Evolutionary conservation across 2,113 vertebrate genomes (phyloP), one percentile per base, ranked within the genome.

Genomic region (Microtus oregoni): DNA sequence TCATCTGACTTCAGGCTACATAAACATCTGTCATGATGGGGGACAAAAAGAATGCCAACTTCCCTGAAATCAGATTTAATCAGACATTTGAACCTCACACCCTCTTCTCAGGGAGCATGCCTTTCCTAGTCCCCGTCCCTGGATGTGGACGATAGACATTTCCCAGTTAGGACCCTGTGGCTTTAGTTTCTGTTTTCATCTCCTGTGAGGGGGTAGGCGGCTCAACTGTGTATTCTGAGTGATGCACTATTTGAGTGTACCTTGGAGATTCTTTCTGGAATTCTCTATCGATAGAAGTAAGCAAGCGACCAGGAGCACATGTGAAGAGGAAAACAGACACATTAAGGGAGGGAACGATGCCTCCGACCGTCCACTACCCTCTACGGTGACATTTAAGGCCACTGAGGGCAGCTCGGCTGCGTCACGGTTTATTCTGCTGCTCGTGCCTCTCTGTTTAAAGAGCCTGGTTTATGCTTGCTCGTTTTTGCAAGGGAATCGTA

Each of bases 1-100:
- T 12, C 44, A 47, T 70, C 7, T n/a, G 73, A 22, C 92, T 92
- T 92, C 52, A 89, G 70, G 81, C 17, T 85, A 5, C 72, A 9
- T 78, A n/a, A 75, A 73, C 95, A 67, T 92, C 52, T 2, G 13
- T 72, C 89, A 15, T 78, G 7, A 68, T 35, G 0, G 9, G 93
- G 94, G 76, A 81, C 11, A 86, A 67, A 88, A 92, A 61, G 58
- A 24, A 35, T 35, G 76, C 44, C 41, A 73, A 50, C 15, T 82
- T 92, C 85, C 24, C 30, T 70, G 30, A 94, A 93, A 81, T 82
- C 44, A 41, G 32, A 92, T 97, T 94, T 82, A 55, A 83, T 96
- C 72, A 83, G 26, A 86, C 86, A 20, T 15, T 95, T 92, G 58
- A 93, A 75, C 79, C 76, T 76, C 67, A 14, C 17, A 1, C n/a